Conservation (phyloP, 2,113 vertebrate genomes). For the Mormoops blainvillei region DNA sequence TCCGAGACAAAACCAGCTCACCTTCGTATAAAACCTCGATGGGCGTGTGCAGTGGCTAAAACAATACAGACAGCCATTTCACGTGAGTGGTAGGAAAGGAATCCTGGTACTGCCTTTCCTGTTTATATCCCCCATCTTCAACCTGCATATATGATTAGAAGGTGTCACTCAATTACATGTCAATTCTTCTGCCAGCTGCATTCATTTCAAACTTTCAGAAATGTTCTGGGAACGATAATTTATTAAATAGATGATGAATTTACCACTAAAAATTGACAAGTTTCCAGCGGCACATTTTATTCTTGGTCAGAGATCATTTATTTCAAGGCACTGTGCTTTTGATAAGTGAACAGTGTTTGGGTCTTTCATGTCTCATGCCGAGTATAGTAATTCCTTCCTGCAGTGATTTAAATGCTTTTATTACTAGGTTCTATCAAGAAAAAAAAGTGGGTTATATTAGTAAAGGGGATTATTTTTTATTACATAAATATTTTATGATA, state of each 20-base stretch:
- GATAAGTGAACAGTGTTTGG: constrained; percentile 6
- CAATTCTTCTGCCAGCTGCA: constrained; percentile 54
- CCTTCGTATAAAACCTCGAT: not conserved
- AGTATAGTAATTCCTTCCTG: constrained; percentile 24
- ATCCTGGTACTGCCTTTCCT: not conserved
- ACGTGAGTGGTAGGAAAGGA: not conserved
- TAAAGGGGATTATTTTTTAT: constrained; percentile 67
- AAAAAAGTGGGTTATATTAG: constrained; percentile 34
- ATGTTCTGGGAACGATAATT: constrained; percentile 32
- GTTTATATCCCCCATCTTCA: not conserved
- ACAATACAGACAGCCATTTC: constrained; percentile 12
- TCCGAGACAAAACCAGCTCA: not conserved
- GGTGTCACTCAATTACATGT: constrained; percentile 62
- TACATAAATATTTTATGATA: constrained; percentile 75
- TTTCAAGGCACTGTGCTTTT: constrained; percentile 30
- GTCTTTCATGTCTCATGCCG: not conserved
- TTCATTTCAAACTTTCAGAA: constrained; percentile 51
- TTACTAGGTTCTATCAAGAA: constrained; percentile 16
- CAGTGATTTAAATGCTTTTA: constrained; percentile 43
- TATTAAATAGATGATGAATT: constrained; percentile 47
- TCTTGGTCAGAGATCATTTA: constrained; percentile 28
- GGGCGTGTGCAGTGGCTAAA: not conserved
- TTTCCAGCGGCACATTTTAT: constrained; percentile 6
- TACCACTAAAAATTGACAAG: constrained; percentile 48
- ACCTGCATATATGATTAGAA: constrained; percentile 52